Evolutionary conservation across 2,113 vertebrate species (phyloP).

Genomic region (Psittacula cyanocephala): DNA sequence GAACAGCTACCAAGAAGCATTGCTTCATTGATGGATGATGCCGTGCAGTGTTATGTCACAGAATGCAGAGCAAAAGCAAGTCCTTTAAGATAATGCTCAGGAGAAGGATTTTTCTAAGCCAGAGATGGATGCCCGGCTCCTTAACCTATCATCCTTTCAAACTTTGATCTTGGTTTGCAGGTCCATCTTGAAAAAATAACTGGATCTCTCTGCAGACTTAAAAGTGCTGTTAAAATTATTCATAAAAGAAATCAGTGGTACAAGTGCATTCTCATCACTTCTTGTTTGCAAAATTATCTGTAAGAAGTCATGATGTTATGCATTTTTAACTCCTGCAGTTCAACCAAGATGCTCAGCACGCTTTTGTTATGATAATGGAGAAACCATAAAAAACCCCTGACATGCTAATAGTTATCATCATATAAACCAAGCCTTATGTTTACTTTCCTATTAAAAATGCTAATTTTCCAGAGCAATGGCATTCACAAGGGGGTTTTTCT

Average conservation of each 20-base stretch:
- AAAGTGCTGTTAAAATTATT: neutral
- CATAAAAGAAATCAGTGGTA: neutral
- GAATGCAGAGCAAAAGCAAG: neutral
- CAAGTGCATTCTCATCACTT: neutral
- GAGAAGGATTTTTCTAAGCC: neutral
- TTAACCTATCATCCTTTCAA: neutral
- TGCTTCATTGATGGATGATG: neutral
- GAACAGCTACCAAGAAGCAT: neutral
- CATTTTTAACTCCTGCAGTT: slow-evolving; percentile 18
- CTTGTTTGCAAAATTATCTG: neutral
- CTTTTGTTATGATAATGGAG: neutral
- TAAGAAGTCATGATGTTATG: neutral
- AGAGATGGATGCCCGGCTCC: neutral
- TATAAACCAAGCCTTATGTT: neutral
- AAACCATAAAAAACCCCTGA: neutral
- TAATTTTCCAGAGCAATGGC: neutral
- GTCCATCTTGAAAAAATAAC: neutral
- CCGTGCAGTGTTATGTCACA: fast-evolving
- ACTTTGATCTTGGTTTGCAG: neutral
- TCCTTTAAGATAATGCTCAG: neutral
- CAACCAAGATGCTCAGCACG: neutral
- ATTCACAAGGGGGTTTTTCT: neutral
- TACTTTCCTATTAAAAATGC: neutral
- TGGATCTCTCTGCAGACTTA: neutral
- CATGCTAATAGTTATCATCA: neutral